Evolutionary conservation across 2,113 vertebrate species (phyloP).

Genomic region (Chionis minor): DNA sequence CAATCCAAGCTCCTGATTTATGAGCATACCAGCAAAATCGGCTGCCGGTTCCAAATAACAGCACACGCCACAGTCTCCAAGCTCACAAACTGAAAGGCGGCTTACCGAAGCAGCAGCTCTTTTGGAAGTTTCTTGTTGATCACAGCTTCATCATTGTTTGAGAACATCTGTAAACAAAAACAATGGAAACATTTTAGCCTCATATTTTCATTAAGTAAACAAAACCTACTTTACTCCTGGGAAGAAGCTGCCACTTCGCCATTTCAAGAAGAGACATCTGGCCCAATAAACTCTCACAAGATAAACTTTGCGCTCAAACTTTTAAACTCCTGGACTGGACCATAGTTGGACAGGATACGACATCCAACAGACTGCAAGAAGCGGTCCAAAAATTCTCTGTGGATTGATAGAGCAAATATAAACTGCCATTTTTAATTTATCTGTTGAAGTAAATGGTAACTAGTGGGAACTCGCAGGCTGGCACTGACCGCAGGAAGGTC

Average conservation of each 20-base stretch:
- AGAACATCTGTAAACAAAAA: constrained; percentile 91
- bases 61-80: not conserved
- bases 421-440: not conserved
- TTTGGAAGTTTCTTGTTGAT: constrained; percentile 99
- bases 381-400: not conserved
- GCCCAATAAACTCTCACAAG: not conserved
- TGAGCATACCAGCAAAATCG: not conserved
- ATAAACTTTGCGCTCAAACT: not conserved
- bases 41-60: not conserved
- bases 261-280: not conserved
- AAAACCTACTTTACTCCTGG: not conserved
- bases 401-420: not conserved
- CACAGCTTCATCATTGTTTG: constrained; percentile 94
- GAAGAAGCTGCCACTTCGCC: not conserved
- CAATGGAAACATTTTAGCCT: not conserved
- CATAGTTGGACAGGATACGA: not conserved
- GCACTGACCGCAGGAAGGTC: not conserved
- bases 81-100: not conserved
- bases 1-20: not conserved
- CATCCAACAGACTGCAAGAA: not conserved
- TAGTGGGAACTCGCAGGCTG: not conserved
- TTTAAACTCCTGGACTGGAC: not conserved
- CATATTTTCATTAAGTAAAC: not conserved
- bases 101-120: constrained; percentile 93
- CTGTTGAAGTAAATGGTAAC: not conserved